Base-by-base conservation (phyloP, 2,113 vertebrate genomes). In the Entelurus aequoreus region DNA sequence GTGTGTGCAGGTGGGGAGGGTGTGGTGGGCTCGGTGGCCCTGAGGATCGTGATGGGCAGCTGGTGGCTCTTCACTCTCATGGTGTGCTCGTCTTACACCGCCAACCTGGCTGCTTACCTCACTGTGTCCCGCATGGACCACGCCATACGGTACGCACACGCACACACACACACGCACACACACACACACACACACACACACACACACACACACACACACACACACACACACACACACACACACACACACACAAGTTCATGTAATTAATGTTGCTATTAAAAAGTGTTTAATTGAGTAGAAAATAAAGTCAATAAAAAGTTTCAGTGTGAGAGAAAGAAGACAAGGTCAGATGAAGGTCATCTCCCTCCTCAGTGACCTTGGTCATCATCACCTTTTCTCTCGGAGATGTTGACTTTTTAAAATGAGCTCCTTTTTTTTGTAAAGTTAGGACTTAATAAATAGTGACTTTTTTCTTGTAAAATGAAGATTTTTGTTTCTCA, bases 21-120 rank as follows among this genome's bases (percentile, higher is more conserved):
- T 0, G 84, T 88, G 1, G 88, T 90, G 38, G 92, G 94, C 64
- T 98, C 96, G 0, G 83, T 97, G 86, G 95, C 96, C 0, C 90
- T 98, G 89, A 88, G 95, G 69, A 99, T 99, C 8, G 96, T 99
- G 5, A 99, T 98, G 96, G 96, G 95, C 15, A 98, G 95, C 81
- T 99, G 95, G 96, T 99, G 96, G 96, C 93, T 99, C 69, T 99
- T 99, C 87, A 97, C 96, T 0, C 91, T 99, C 60, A 95, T 99
- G 6, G 96, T 99, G 46, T 99, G 96, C 54, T 99, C 96, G 0
- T 98, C 96, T 16, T 99, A 99, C 86, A 99, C 96, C 0, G 96
- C 95, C 0, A 98, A 98, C 78, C 90, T 99, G 69, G 95, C 96
- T 6, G 96, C 96, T 0, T 98, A 98, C 77, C 94, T 99, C 69